Evolutionary conservation across 2,113 vertebrate species (phyloP).

Genomic region (Microcebus jonahi): DNA sequence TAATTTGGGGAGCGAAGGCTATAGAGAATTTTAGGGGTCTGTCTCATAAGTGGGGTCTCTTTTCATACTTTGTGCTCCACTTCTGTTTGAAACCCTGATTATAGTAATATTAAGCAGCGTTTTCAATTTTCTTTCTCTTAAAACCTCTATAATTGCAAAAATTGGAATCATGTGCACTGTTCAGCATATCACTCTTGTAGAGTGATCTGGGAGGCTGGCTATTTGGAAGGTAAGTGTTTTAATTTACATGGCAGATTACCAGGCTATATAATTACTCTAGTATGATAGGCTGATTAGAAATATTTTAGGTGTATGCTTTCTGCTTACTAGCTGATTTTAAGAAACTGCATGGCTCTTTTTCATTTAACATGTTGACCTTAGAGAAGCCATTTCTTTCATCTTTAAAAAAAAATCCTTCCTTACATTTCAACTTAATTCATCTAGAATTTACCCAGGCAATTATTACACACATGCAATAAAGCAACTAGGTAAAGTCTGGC

Average conservation of each 20-base stretch:
- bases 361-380: background rate
- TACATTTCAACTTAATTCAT: background rate
- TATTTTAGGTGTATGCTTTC: background rate
- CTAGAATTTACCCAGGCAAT: background rate
- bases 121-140: slow-evolving; percentile 22
- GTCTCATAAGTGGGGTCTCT: background rate
- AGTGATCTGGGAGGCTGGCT: background rate
- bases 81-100: slow-evolving; percentile 32
- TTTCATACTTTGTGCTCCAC: background rate
- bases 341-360: background rate
- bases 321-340: background rate
- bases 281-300: background rate
- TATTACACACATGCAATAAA: background rate
- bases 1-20: background rate
- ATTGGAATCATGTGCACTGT: background rate
- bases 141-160: slow-evolving; percentile 44
- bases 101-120: background rate
- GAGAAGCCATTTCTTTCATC: background rate
- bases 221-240: background rate
- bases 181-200: background rate
- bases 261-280: background rate
- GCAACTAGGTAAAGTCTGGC: background rate
- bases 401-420: background rate
- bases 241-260: background rate
- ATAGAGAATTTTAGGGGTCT: background rate